Evolutionary conservation across 1,140 invertebrate species (phyloP).

Genomic region (Cherax destructor): DNA sequence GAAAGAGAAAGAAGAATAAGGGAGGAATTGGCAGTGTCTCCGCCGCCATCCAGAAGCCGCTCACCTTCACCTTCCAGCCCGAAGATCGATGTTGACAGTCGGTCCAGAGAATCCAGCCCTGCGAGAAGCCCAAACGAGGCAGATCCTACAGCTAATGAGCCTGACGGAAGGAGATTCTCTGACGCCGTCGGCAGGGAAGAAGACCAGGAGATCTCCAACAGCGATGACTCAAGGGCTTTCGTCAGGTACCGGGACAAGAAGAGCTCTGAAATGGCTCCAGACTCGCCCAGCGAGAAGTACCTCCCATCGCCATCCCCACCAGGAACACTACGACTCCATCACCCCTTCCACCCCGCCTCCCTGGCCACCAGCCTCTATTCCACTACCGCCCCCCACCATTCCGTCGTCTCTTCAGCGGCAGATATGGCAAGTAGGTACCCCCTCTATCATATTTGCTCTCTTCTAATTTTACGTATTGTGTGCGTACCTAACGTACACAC

Average conservation of each 20-base stretch:
- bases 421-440: constrained; percentile 50
- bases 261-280: not conserved
- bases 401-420: constrained; percentile 30
- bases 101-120: constrained; percentile 54
- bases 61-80: constrained; percentile 59
- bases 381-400: constrained; percentile 13
- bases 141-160: constrained; percentile 22
- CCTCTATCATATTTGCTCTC: too few species aligned
- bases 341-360: constrained; percentile 33
- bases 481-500: too few species aligned
- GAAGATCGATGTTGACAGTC: constrained; percentile 59
- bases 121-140: constrained; percentile 30
- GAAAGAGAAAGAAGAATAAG: constrained; percentile 45
- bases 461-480: too few species aligned
- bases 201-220: constrained; percentile 29
- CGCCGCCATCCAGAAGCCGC: constrained; percentile 44
- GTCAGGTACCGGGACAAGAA: constrained; percentile 35
- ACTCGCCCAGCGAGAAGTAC: constrained; percentile 10
- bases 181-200: constrained; percentile 26
- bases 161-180: constrained; percentile 20
- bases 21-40: constrained; percentile 40
- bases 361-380: constrained; percentile 52
- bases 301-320: constrained; percentile 12
- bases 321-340: constrained; percentile 13
- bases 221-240: constrained; percentile 46